Evolutionary conservation across 2,797 vertebrate genomes (phyloP).

Genomic region (Microcaecilia unicolor): DNA sequence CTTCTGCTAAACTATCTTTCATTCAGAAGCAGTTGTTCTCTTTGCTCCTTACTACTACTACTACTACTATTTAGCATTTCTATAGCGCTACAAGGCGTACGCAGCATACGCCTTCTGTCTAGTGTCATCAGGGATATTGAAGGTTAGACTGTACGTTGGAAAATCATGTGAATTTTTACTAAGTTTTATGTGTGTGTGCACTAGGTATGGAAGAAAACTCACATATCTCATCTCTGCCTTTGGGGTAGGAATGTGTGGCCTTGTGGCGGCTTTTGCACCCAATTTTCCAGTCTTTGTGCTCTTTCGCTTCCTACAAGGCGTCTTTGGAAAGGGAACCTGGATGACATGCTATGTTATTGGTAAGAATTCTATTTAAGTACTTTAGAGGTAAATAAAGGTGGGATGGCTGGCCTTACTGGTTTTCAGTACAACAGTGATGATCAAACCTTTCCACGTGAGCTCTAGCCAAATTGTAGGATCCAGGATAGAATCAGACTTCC

Average conservation of each 20-base stretch:
- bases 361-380: constrained; percentile 42
- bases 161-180: background rate
- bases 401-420: too few relatives aligned
- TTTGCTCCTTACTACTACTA: too few relatives aligned
- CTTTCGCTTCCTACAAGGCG: constrained; percentile 79
- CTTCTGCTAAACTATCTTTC: too few relatives aligned
- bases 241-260: constrained; percentile 68
- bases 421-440: background rate
- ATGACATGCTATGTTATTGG: constrained; percentile 83
- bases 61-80: too few relatives aligned
- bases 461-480: too few relatives aligned
- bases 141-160: too few relatives aligned
- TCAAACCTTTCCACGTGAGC: too few relatives aligned
- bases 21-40: too few relatives aligned
- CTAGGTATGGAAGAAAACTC: constrained; percentile 79
- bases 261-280: constrained; percentile 78
- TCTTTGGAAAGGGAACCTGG: constrained; percentile 90
- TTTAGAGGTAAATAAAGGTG: background rate
- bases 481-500: too few relatives aligned
- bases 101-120: too few relatives aligned
- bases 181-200: background rate
- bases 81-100: too few relatives aligned
- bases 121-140: too few relatives aligned
- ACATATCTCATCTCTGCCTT: constrained; percentile 78
- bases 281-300: constrained; percentile 74